Base-by-base conservation (phyloP, 2,888 invertebrate genomes). In the Pecten maximus region DNA sequence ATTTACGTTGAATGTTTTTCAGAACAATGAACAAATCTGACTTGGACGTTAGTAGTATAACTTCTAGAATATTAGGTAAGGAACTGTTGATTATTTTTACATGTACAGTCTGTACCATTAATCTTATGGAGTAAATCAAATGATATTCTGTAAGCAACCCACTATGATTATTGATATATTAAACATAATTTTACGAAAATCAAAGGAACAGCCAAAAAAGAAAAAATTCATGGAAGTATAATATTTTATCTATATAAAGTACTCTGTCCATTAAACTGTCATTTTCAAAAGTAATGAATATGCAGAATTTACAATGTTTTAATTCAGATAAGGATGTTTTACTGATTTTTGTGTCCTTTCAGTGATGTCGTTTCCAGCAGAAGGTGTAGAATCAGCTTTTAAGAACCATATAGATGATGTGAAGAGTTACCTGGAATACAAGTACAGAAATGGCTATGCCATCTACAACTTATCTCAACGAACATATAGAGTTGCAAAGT, bases 331-430 rank as follows among this genome's bases (percentile, higher is more conserved):
- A 48, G 48, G 19, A 48, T 1, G 15, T 15, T n/a, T 48, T 16
- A 48, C 48, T 48, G 48, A 48, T 89, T 15, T 40, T 40, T 88
- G 40, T 88, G 6, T 88, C 12, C 2, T 94, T 93, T 16, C 91
- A 95, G 98, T 99, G 35, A 99, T 99, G 98, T 99, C 99, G 10
- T 99, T 98, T 96, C 99, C 99, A 0, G 98, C 98, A 0, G 99
- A 99, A 96, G 98, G 99, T 10, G 97, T 99, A 89, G 99, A 99
- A 96, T 98, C 99, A n/a, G 96, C 97, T 40, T 98, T 99, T 96
- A 98, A 98, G 96, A 99, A 99, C 97, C 98, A 99, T 96, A 98
- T 99, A 93, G 99, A 99, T 95, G 99, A 99, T 96, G 98, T 99
- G 2, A 97, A 98, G 95, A 97, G 98, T 87, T 98, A 98, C 95